A percentile compares a stretch with the other conserved stretches of the same genome.
Evolutionary conservation across 2,797 vertebrate genomes (phyloP).

Genomic region (Caiman crocodilus): DNA sequence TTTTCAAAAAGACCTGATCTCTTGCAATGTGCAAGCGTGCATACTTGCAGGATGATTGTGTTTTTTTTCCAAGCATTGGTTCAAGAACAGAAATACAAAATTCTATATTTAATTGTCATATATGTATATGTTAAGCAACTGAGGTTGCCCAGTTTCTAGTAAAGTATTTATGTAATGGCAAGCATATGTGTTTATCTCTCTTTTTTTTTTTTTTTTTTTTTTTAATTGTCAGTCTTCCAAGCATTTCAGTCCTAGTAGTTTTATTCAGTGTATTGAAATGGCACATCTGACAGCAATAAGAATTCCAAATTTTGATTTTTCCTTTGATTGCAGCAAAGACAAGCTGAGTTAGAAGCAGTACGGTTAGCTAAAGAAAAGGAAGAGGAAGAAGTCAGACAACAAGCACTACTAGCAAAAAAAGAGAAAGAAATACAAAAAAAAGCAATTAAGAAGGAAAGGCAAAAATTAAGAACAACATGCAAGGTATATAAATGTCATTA

Average conservation of each 20-base stretch:
- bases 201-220: not conserved
- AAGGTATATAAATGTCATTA: conserved; percentile 84
- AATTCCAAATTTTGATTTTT: conserved; percentile 1
- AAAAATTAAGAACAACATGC: conserved; percentile 95
- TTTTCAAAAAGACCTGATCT: no score
- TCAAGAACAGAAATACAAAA: not conserved
- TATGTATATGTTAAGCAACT: not conserved
- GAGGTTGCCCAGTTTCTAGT: not conserved
- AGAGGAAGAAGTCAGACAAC: conserved; percentile 93
- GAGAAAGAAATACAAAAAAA: conserved; percentile 99
- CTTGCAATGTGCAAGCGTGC: no score
- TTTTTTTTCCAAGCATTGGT: not conserved
- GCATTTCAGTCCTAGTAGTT: not conserved
- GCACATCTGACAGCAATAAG: not conserved
- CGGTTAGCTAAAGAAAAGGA: conserved; percentile 94
- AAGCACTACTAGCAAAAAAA: conserved; percentile 91
- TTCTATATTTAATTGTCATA: rapidly evolving
- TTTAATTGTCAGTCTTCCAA: not conserved
- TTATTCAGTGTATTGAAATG: not conserved
- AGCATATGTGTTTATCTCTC: not conserved
- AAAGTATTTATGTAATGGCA: no score
- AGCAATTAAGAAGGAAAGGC: conserved; percentile 97
- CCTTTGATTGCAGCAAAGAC: conserved; percentile 85
- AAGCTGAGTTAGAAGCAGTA: conserved; percentile 92
- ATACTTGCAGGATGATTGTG: not conserved